These are phyloP conservation scores for Poeciliopsis presidionis DNA, from an alignment of 2,797 vertebrate species.

Conservation along the genomic window DNA sequence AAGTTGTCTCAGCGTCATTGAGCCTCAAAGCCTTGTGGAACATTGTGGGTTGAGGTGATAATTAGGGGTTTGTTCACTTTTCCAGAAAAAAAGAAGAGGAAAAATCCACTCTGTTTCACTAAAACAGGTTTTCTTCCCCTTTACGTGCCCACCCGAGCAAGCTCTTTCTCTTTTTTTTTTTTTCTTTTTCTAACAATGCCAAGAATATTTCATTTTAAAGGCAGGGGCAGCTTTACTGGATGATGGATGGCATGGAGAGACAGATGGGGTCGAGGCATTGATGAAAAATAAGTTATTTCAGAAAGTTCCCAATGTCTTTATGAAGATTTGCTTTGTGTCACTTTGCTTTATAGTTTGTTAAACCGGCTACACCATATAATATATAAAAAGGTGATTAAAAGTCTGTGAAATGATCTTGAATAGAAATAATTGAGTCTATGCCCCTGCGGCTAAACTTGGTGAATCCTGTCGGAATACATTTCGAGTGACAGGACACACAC, in stretches of 20 bases:
- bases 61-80: conserved; percentile 76
- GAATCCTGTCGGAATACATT: conserved; percentile 48
- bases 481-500: conserved; percentile 38
- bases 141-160: conserved; percentile 38
- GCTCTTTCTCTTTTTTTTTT: conserved; percentile 18
- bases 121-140: conserved; percentile 42
- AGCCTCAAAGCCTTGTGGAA: conserved; percentile 62
- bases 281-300: neutral
- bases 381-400: neutral
- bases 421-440: neutral
- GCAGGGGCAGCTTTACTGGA: conserved; percentile 47
- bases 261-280: conserved; percentile 35
- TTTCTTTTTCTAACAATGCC: conserved; percentile 30
- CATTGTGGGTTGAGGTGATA: conserved; percentile 68
- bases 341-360: neutral
- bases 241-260: conserved; percentile 65
- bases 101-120: conserved; percentile 57
- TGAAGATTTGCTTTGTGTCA: neutral
- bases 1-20: conserved; percentile 52
- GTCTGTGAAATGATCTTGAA: neutral
- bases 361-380: neutral
- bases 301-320: neutral
- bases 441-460: conserved; percentile 17
- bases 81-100: conserved; percentile 26
- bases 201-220: conserved; percentile 59